phyloP scores from a whole-genome alignment of 2,888 invertebrate genomes.

The Agriopis leucophaearia region DNA sequence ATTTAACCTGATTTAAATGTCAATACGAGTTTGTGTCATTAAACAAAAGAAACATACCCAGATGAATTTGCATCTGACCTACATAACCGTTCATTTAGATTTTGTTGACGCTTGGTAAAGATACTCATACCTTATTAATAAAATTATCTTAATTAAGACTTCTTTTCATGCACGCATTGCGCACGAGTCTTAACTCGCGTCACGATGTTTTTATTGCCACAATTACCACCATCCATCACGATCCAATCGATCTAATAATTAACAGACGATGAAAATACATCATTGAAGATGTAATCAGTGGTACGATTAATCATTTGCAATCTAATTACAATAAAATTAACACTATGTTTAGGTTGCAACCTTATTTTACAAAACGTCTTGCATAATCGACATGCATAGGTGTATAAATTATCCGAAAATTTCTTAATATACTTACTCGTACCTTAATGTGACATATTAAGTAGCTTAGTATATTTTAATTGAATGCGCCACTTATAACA shows the following conservation, averaged over 20 bases:
- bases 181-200: conserved; percentile 31
- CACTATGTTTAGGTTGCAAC: conserved; percentile 8
- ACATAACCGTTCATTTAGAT: background rate
- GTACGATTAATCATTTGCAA: conserved; percentile 34
- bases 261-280: conserved; percentile 27
- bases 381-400: background rate
- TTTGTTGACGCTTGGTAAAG: background rate
- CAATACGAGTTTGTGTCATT: background rate
- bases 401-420: background rate
- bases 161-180: conserved; percentile 8
- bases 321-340: conserved; percentile 18
- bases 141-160: conserved; percentile 3
- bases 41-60: background rate
- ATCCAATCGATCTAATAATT: conserved; percentile 32
- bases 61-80: background rate
- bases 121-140: background rate
- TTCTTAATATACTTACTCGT: conserved; percentile 1
- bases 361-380: conserved; percentile 8
- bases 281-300: conserved; percentile 28
- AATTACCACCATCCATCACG: conserved; percentile 37
- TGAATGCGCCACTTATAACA: background rate
- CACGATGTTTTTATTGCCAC: conserved; percentile 31
- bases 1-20: background rate
- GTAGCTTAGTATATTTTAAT: no score
- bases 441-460: background rate